Conservation (phyloP, 2,888 invertebrate species). For the Leptarthrus brevirostris region DNA sequence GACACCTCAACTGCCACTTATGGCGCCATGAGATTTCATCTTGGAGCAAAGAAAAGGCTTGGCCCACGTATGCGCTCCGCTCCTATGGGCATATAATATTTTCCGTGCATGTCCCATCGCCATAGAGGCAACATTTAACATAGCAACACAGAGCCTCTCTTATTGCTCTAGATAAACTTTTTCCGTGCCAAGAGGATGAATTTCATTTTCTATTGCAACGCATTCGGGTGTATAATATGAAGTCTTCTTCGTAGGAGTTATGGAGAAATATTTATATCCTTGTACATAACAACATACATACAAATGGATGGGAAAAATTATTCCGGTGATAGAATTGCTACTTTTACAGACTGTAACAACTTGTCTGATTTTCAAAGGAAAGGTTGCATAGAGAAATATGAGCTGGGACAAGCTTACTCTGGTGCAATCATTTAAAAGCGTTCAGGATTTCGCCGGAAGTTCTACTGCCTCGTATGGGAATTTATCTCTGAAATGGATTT, state of each 20-base stretch:
- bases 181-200: slow-evolving; percentile 39
- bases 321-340: slow-evolving; percentile 36
- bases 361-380: slow-evolving; percentile 40
- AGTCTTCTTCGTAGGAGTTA: slow-evolving; percentile 11
- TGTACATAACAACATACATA: neutral
- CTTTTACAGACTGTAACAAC: slow-evolving; percentile 15
- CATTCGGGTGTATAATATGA: slow-evolving; percentile 30
- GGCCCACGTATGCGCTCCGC: slow-evolving; percentile 22
- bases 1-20: slow-evolving; percentile 45
- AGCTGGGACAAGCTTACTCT: slow-evolving; percentile 1
- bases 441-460: neutral
- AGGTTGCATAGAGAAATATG: slow-evolving; percentile 17
- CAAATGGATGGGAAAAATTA: slow-evolving; percentile 33
- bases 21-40: slow-evolving; percentile 42
- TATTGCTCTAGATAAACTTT: slow-evolving; percentile 40
- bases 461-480: neutral
- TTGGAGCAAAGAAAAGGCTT: slow-evolving; percentile 12
- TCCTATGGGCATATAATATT: neutral
- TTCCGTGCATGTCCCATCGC: neutral
- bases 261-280: neutral
- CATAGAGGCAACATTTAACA: slow-evolving; percentile 30
- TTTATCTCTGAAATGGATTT: slow-evolving; percentile 26
- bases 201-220: slow-evolving; percentile 44
- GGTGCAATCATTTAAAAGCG: slow-evolving; percentile 20
- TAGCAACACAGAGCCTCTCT: slow-evolving; percentile 13